Evolutionary conservation across 1,140 invertebrate genomes (phyloP), one percentile per base, ranked within the genome.

Genomic region (Brachionus sp.): DNA sequence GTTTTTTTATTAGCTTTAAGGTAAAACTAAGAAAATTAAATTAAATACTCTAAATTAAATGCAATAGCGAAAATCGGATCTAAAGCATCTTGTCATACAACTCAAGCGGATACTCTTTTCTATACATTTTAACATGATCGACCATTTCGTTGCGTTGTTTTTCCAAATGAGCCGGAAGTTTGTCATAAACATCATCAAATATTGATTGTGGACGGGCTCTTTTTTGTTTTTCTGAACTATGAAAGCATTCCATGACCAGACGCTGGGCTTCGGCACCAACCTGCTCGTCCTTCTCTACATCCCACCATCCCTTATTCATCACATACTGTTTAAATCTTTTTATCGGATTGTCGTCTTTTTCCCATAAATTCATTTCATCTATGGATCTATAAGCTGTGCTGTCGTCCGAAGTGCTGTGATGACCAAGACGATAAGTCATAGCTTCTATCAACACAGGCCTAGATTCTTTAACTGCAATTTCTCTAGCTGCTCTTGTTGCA

Each of bases 361-460:
- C 90, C 95, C 96, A 98, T 92, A 90, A n/a, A 85, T 46, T 86
- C 7, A 89, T 88, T 84, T 98, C 96, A 84, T 95, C 92, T 0
- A 92, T 89, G 0, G 94, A 92, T 87, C 98, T 90, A 88, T 99
- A 99, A 0, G 95, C 95, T 39, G 93, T 94, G 87, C 96, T 97
- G 88, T 99, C 98, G 87, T 99, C 97, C 1, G 97, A 99, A 0
- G 98, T 99, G 73, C 95, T 98, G 87, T 99, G 98, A 88, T 99
- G 96, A 0, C 97, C 95, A 83, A 98, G 91, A 86, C 97, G 95
- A 84, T 80, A 88, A 85, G 95, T 95, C 93, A 99, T 95, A 6
- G 97, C 96, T 90, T 99, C 98, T 84, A 99, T 93, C 0, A 99
- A 90, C 37, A 99, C 93, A 0, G 98, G 97, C 87, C 93, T 93